Conservation (phyloP, 2,113 vertebrate genomes). For the Notechis scutatus region DNA sequence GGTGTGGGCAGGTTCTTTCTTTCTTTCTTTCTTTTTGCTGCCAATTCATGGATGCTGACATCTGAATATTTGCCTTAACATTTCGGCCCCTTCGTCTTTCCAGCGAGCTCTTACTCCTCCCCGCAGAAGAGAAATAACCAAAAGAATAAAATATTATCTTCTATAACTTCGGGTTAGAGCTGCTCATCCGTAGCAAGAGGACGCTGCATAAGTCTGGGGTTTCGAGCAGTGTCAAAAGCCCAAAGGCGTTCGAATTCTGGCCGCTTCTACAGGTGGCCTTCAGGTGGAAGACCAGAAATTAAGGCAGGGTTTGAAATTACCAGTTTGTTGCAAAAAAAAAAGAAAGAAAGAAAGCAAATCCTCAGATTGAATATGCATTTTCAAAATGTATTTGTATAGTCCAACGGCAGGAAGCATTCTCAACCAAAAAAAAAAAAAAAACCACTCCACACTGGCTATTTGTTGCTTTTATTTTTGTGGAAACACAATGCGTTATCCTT, state of each 20-base stretch:
- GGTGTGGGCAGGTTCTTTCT: background rate
- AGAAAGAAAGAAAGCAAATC: fast-evolving
- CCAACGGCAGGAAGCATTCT: background rate
- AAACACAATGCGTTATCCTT: background rate
- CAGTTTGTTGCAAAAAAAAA: fast-evolving
- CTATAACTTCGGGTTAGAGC: background rate
- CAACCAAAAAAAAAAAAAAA: background rate
- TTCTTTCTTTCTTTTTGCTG: background rate
- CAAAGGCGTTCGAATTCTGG: background rate
- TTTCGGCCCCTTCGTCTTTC: background rate
- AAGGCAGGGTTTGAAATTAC: background rate
- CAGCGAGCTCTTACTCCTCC: background rate
- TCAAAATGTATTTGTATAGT: background rate
- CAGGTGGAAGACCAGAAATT: background rate
- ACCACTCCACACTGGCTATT: background rate
- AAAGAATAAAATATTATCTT: background rate
- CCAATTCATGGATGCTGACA: background rate
- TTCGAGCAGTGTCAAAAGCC: background rate
- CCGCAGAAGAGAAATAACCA: background rate
- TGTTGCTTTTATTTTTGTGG: background rate
- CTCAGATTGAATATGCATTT: background rate
- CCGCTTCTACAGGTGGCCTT: fast-evolving
- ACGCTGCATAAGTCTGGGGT: background rate
- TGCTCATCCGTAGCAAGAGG: fast-evolving
- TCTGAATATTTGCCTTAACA: background rate